A percentile compares a stretch with the other conserved stretches of the same genome.
phyloP scores from a whole-genome alignment of 2,888 invertebrate genomes.

The Sialis lutaria region DNA sequence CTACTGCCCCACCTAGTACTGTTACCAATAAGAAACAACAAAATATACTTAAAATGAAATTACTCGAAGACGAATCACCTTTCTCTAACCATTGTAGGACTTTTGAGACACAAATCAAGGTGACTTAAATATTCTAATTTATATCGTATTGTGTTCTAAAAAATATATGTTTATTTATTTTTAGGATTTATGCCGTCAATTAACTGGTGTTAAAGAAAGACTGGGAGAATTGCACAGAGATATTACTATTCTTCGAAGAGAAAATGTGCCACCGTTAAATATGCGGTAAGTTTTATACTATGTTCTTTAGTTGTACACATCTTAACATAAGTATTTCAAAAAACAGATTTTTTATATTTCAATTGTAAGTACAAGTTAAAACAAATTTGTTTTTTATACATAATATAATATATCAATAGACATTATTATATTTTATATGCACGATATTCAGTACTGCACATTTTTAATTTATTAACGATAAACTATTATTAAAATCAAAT shows the following conservation, averaged over 20 bases:
- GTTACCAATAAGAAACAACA: slow-evolving; percentile 20
- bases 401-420: too few relatives aligned
- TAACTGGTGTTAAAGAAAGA: slow-evolving; percentile 40
- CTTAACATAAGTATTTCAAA: neutral
- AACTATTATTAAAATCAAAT: too few relatives aligned
- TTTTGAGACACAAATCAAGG: slow-evolving; percentile 31
- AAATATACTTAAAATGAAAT: slow-evolving; percentile 21
- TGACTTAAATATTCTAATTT: neutral
- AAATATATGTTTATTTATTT: neutral
- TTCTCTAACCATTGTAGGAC: slow-evolving; percentile 44
- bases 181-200: slow-evolving; percentile 40
- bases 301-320: neutral
- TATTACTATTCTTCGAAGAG: slow-evolving; percentile 41
- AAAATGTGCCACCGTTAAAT: slow-evolving; percentile 27
- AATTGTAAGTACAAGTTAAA: neutral
- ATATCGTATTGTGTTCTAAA: too few relatives aligned
- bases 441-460: neutral
- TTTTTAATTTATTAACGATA: too few relatives aligned
- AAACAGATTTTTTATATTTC: neutral
- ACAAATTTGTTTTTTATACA: neutral
- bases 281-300: neutral
- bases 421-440: too few relatives aligned
- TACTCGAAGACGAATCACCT: slow-evolving; percentile 34
- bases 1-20: too few relatives aligned
- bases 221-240: slow-evolving; percentile 53